Evolutionary conservation across 2,888 invertebrate genomes (phyloP), one percentile per base, ranked within the genome.

Genomic region (Drosophila vallismaia): DNA sequence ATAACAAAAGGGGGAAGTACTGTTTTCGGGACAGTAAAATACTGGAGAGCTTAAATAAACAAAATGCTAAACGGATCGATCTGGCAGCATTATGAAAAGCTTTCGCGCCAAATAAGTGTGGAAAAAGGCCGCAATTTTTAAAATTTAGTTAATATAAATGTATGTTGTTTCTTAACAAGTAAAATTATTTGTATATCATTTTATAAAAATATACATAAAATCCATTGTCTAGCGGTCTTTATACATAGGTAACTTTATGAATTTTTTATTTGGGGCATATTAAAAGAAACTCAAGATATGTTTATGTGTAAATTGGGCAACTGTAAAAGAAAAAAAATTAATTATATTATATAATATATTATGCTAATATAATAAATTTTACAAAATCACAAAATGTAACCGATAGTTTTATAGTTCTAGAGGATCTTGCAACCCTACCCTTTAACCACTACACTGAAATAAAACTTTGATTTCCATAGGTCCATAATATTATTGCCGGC

Each of bases 401-500:
- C 33, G 33, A 33, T 33, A 33, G 10, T 10, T 33, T 36, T 36
- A 36, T n/a, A 36, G 6, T 36, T 5, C n/a, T 2, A n/a, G 6
- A 6, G 6, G n/a, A n/a, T 6, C n/a, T 36, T 36, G 36, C 60
- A 40, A 14, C 57, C 38, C 60, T 48, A 6, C 26, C 2, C 14
- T 1, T 24, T 2, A 31, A 45, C 45, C 38, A 45, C 49, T 67
- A 57, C 56, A 67, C 67, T 57, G 26, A n/a, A 46, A 55, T 28
- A 4, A 51, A 49, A 38, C 1, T 0, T 29, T 57, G 12, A 10
- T 8, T 19, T 44, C 8, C 5, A n/a, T 6, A 6, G n/a, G 4
- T 12, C 36, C 31, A 10, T 8, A 33, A 8, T 24, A 14, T 14
- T 38, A 45, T 51, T 36, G 62, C 70, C 70, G 70, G 70, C 52